Conservation (phyloP, 37 sponge, comb jelly and placozoan species). For the Tethya wilhelma region DNA sequence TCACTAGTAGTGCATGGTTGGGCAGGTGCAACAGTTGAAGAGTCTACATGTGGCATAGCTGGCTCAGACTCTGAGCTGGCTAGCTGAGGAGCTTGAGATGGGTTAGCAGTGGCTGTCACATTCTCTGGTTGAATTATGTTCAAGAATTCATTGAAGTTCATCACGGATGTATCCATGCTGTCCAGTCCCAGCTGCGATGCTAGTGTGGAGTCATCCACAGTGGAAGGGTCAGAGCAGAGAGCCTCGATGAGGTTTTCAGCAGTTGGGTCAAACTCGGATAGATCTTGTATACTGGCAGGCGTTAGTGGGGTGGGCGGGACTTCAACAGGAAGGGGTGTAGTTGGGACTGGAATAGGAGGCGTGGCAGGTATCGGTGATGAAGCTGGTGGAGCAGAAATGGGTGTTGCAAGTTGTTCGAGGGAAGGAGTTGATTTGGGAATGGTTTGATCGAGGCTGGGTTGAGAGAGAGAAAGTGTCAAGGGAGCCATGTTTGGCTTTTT, state of each 20-base stretch:
- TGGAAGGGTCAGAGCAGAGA: conserved; percentile 9
- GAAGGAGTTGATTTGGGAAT: neutral
- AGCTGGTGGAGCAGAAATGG: neutral
- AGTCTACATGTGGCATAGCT: neutral
- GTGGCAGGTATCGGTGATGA: neutral
- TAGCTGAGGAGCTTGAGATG: too few relatives aligned
- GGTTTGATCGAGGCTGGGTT: neutral
- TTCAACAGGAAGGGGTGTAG: too few relatives aligned
- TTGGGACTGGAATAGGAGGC: neutral
- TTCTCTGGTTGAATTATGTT: conserved; percentile 13
- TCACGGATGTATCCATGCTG: conserved; percentile 6
- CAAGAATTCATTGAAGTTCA: conserved; percentile 25
- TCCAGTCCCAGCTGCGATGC: conserved; percentile 53
- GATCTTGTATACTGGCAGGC: neutral
- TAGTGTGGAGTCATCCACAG: conserved; percentile 2
- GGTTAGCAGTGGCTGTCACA: too few relatives aligned
- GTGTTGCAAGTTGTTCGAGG: neutral
- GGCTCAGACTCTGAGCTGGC: neutral
- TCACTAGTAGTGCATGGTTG: neutral
- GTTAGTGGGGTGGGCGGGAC: neutral
- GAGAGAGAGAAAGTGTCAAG: neutral
- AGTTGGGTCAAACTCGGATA: neutral
- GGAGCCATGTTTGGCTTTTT: neutral
- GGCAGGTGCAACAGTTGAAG: neutral
- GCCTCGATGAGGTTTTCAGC: conserved; percentile 14